Conservation (phyloP, 2,888 invertebrate species). For the Lepidochitona cinerea region DNA sequence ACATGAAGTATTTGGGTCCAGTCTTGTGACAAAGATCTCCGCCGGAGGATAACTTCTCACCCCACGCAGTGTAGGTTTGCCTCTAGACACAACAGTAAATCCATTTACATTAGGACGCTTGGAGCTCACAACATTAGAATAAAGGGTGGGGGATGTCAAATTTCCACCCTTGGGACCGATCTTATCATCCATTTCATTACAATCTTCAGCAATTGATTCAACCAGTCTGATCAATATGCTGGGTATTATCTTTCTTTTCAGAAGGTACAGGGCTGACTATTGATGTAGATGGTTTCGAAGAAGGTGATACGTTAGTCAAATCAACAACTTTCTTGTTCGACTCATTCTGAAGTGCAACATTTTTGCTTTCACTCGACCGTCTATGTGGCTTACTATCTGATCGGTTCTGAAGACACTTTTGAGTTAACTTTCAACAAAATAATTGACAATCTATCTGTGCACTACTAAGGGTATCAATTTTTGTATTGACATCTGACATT, state of each 20-base stretch:
- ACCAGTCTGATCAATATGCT: too few species aligned
- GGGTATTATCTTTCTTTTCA: too few species aligned
- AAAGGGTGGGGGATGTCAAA: neutral
- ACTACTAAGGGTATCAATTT: neutral
- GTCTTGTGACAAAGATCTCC: neutral
- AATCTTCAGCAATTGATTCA: neutral
- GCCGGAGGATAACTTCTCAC: neutral
- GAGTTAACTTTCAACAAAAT: neutral
- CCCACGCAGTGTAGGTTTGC: neutral
- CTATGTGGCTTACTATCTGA: too few species aligned
- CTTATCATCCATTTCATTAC: neutral
- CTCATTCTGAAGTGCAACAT: too few species aligned
- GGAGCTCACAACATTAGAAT: neutral
- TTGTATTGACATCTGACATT: neutral
- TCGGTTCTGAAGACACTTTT: too few species aligned
- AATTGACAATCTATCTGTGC: neutral
- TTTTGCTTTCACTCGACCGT: too few species aligned
- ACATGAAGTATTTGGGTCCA: neutral
- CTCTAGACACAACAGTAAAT: neutral
- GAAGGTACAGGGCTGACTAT: too few species aligned
- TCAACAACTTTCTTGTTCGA: too few species aligned
- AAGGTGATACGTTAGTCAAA: too few species aligned
- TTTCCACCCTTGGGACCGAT: neutral
- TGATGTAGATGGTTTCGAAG: too few species aligned
- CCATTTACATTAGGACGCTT: neutral